These are phyloP conservation scores for Mylabris sibirica DNA, from an alignment of 2,888 invertebrate species.

Conservation along the genomic window DNA sequence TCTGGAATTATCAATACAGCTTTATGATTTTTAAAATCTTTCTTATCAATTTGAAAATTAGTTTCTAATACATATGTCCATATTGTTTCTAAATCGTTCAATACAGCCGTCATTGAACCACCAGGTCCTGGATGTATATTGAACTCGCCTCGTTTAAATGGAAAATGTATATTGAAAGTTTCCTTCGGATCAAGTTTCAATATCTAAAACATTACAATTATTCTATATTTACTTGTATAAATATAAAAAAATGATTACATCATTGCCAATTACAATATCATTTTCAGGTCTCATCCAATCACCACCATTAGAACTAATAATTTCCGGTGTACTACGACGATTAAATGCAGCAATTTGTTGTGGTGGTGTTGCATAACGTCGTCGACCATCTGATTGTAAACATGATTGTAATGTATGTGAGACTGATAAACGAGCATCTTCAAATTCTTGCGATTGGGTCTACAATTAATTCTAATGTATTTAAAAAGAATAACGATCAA, in stretches of 20 bases:
- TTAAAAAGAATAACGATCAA: not conserved
- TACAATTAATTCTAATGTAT: slow-evolving; percentile 24
- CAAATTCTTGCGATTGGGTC: slow-evolving; percentile 78
- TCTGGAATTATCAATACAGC: slow-evolving; percentile 90
- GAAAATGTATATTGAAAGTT: slow-evolving; percentile 89
- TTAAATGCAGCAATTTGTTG: slow-evolving; percentile 91
- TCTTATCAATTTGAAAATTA: slow-evolving; percentile 76
- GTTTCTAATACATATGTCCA: slow-evolving; percentile 84
- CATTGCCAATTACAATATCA: slow-evolving; percentile 78
- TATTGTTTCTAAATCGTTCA: slow-evolving; percentile 86
- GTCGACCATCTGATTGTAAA: slow-evolving; percentile 81
- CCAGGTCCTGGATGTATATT: slow-evolving; percentile 85
- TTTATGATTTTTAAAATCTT: slow-evolving; percentile 78
- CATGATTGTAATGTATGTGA: slow-evolving; percentile 88
- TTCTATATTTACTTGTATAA: not conserved
- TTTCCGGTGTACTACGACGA: slow-evolving; percentile 77
- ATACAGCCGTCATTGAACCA: slow-evolving; percentile 83
- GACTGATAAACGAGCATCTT: slow-evolving; percentile 83
- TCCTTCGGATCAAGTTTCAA: slow-evolving; percentile 72
- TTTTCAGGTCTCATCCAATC: slow-evolving; percentile 71
- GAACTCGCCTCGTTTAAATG: slow-evolving; percentile 85
- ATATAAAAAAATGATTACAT: slow-evolving; percentile 62
- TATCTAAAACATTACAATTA: slow-evolving; percentile 57
- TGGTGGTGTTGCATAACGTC: slow-evolving; percentile 83
- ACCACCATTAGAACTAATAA: slow-evolving; percentile 65